Evolutionary conservation across 2,888 invertebrate genomes (phyloP).

Genomic region (Philereme vetulata): DNA sequence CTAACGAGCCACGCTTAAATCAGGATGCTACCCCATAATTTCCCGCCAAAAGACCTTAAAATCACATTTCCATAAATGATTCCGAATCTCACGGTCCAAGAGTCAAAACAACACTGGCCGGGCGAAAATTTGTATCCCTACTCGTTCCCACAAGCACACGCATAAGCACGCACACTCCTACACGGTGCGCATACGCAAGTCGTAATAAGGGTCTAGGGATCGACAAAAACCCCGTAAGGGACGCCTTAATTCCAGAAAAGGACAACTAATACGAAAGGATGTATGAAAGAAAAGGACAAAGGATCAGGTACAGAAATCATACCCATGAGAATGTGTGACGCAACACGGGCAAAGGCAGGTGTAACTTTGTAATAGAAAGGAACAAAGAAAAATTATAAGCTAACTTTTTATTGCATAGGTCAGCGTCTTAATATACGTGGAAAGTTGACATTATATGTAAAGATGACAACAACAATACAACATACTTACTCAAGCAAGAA

Average conservation of each 20-base stretch:
- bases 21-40: conserved; percentile 39
- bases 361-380: conserved; percentile 65
- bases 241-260: conserved; percentile 56
- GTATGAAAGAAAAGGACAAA: conserved; percentile 57
- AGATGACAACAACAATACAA: not conserved
- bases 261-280: conserved; percentile 48
- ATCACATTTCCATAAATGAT: conserved; percentile 54
- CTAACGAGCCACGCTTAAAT: conserved; percentile 18
- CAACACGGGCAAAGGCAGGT: conserved; percentile 75
- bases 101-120: conserved; percentile 58
- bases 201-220: conserved; percentile 74
- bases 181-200: conserved; percentile 61
- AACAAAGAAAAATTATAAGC: conserved; percentile 64
- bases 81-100: conserved; percentile 55
- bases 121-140: conserved; percentile 54
- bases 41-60: conserved; percentile 68
- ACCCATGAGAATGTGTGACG: conserved; percentile 73
- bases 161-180: conserved; percentile 59
- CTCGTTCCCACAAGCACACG: conserved; percentile 58
- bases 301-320: conserved; percentile 70
- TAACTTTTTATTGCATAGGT: conserved; percentile 68
- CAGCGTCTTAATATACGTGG: conserved; percentile 53
- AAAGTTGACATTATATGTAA: conserved; percentile 23
- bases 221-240: conserved; percentile 70
- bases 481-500: not conserved